Evolutionary conservation across 1,140 invertebrate genomes (phyloP), one percentile per base, ranked within the genome.

Genomic region (Monochamus saltuarius): DNA sequence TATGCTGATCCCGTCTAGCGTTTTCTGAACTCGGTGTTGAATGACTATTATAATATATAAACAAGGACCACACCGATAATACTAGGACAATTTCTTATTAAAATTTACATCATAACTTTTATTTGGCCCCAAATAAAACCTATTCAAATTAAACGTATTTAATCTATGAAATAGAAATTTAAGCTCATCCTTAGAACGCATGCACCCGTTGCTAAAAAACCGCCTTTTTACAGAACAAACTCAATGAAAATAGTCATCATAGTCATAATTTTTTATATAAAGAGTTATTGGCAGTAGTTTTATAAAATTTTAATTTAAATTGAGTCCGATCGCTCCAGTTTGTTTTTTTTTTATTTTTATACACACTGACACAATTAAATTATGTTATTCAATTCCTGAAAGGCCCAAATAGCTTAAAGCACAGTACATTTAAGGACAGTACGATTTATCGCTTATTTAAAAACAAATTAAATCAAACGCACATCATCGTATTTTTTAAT

Each of bases 351-450:
- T 38, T 52, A 29, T 36, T 22, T 52, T 10, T 34, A 52, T 29
- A 35, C 37, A 51, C 56, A 52, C 56, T 34, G 14, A 39, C 45
- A 58, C 54, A 36, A 29, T 7, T 19, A 34, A 19, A 45, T 34
- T 34, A 45, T 50, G 38, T 56, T 61, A 51, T 58, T 67, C 65
- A 67, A 67, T 67, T 67, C 65, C 65, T 67, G 36, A 60, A 64
- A 61, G 56, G 61, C 62, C 22, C 22, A 29, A 29, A 29, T 29
- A 29, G 22, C 22, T 29, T 29, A 29, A 29, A 29, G 22, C 22
- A 29, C 22, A 29, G 22, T 29, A 29, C 22, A 29, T 29, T 29
- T 29, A 29, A 29, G 22, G 22, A 29, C 2, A 29, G 22, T 29
- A 29, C 22, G 6, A 29, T 29, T 29, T 3, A 29, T 29, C 22